Evolutionary conservation across 1,140 invertebrate genomes (phyloP).

Genomic region (Drosophila dunni): DNA sequence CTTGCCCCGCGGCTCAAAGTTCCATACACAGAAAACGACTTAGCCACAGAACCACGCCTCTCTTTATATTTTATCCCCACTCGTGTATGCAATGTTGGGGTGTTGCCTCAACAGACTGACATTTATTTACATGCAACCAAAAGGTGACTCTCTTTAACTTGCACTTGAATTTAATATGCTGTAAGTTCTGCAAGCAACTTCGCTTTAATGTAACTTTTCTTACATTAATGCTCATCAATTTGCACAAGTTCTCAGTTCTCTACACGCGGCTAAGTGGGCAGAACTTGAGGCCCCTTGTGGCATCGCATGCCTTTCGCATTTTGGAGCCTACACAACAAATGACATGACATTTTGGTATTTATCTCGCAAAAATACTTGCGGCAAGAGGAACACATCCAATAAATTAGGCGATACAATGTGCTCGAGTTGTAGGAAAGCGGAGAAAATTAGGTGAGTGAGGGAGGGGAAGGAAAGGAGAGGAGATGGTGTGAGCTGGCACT

Average conservation of each 20-base stretch:
- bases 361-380: constrained; percentile 73
- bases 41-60: constrained; percentile 31
- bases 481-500: not conserved
- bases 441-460: not conserved
- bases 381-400: constrained; percentile 59
- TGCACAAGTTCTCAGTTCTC: not conserved
- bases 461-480: not conserved
- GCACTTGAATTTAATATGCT: not conserved
- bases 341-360: constrained; percentile 66
- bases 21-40: constrained; percentile 70
- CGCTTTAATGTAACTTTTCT: constrained; percentile 2
- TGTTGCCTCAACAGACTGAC: not conserved
- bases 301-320: constrained; percentile 21
- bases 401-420: constrained; percentile 68
- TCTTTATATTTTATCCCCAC: not conserved
- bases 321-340: constrained; percentile 62
- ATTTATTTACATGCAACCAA: not conserved
- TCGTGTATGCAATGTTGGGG: not conserved
- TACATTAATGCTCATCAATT: constrained; percentile 23
- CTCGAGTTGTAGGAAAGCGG: not conserved
- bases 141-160: not conserved
- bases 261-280: not conserved
- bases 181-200: not conserved
- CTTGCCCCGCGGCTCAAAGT: constrained; percentile 50
- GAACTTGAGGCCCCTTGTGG: constrained; percentile 11